Conservation (phyloP, 2,113 vertebrate species). For the Tachysurus fulvidraco region DNA sequence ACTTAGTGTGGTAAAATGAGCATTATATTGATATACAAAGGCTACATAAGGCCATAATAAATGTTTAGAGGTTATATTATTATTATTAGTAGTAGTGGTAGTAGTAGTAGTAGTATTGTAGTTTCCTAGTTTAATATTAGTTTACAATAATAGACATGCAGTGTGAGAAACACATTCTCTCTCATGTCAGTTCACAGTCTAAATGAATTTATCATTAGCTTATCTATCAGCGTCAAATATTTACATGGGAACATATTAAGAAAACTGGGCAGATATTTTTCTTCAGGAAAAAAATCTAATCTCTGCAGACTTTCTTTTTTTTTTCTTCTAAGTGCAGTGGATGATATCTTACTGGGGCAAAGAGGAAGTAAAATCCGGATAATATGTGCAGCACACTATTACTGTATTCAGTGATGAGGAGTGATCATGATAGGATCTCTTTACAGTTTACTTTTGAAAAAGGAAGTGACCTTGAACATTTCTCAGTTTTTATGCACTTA, state of each 20-base stretch:
- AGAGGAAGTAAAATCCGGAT: background rate
- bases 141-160: background rate
- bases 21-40: background rate
- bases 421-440: background rate
- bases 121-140: background rate
- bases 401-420: background rate
- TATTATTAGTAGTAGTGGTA: too few relatives aligned
- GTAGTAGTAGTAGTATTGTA: too few relatives aligned
- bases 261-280: background rate
- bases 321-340: background rate
- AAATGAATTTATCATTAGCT: background rate
- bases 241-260: background rate
- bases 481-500: background rate
- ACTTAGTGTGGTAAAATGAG: background rate
- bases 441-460: background rate
- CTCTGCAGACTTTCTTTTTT: background rate
- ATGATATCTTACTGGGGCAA: background rate
- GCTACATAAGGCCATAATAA: background rate
- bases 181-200: background rate
- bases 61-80: background rate
- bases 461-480: background rate
- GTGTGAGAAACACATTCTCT: background rate
- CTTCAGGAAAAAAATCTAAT: background rate
- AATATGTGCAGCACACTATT: background rate
- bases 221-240: constrained; percentile 1